Evolutionary conservation across 1,140 invertebrate species (phyloP).

Genomic region (Pentalonia nigronervosa): DNA sequence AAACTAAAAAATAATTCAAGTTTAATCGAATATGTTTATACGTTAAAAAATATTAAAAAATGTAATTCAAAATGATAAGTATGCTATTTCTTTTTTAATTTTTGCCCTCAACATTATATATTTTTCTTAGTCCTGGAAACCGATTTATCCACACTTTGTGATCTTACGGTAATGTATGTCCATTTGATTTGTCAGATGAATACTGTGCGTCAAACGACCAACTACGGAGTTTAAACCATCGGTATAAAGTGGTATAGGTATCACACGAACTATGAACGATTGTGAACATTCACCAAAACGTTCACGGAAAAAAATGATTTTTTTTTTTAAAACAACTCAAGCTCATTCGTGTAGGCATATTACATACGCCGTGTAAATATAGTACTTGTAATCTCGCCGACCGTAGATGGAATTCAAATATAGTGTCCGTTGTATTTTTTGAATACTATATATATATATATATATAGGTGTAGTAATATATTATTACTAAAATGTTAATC

Average conservation of each 20-base stretch:
- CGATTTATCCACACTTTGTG: neutral
- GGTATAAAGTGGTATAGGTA: neutral
- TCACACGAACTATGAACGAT: neutral
- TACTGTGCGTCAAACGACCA: neutral
- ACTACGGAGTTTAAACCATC: neutral
- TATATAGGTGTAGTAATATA: neutral
- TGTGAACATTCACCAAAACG: neutral
- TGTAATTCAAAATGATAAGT: too few relatives aligned
- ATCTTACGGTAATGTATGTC: neutral
- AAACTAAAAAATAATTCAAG: too few relatives aligned
- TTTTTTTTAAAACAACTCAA: neutral
- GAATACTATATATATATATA: neutral
- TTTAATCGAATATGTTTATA: too few relatives aligned
- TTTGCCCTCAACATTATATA: neutral
- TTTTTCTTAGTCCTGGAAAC: neutral
- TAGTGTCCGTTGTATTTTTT: neutral
- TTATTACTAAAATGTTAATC: neutral
- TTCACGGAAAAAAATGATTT: neutral
- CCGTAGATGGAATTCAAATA: neutral
- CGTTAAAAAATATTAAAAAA: too few relatives aligned
- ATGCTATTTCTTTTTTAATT: neutral
- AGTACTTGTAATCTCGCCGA: neutral
- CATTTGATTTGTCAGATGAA: neutral
- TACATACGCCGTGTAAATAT: neutral
- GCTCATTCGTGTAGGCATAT: neutral